phyloP scores from a whole-genome alignment of 30 jellyfish, hydroid and myxozoan genomes.

The Hydra vulgaris region DNA sequence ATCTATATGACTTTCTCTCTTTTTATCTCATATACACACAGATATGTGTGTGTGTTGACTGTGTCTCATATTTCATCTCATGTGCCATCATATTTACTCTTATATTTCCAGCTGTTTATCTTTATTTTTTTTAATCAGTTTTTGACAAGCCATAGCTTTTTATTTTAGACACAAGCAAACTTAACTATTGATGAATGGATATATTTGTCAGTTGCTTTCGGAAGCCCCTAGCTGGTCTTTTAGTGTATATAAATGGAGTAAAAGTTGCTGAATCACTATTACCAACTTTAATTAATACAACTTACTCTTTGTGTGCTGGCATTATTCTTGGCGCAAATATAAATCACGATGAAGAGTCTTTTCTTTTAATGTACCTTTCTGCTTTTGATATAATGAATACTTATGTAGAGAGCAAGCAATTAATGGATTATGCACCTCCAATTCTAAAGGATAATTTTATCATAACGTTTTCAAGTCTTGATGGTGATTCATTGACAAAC shows the following conservation, averaged over 20 bases:
- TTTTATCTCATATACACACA: no score
- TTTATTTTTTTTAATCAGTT: no score
- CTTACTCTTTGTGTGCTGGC: background rate
- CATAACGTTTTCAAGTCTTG: conserved; percentile 18
- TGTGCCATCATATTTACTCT: no score
- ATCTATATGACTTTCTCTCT: background rate
- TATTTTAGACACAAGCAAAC: conserved; percentile 12
- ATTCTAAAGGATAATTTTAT: conserved; percentile 9
- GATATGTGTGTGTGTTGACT: no score
- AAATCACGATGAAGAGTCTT: conserved; percentile 19
- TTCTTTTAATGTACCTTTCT: conserved; percentile 19
- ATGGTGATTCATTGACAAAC: background rate
- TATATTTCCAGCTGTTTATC: no score
- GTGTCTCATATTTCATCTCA: no score
- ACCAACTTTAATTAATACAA: conserved; percentile 18
- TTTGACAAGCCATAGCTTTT: background rate
- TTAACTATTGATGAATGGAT: conserved; percentile 34
- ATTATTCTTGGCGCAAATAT: conserved; percentile 23
- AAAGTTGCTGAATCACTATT: conserved; percentile 18
- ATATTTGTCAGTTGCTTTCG: conserved; percentile 20
- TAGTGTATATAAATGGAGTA: conserved; percentile 27
- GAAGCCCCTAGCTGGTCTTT: conserved; percentile 23
- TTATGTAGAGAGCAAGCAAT: background rate
- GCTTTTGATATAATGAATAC: conserved; percentile 16
- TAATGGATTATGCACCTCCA: conserved; percentile 35